Conservation (phyloP, 1,140 invertebrate genomes). For the Hypothenemus hampei region DNA sequence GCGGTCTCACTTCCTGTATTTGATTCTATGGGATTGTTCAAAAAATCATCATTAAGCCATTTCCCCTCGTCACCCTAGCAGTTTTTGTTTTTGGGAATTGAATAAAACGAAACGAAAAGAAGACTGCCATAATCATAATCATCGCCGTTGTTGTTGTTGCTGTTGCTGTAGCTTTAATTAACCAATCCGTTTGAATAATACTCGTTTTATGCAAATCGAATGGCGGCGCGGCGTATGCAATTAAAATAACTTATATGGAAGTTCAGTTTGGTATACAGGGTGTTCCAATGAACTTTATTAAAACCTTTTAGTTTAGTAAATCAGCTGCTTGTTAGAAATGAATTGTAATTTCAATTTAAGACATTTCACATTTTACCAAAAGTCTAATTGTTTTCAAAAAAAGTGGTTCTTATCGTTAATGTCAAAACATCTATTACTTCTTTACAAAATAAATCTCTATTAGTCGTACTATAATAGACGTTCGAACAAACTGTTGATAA, state of each 20-base stretch:
- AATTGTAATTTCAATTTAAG: too few relatives aligned
- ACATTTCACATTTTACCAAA: too few relatives aligned
- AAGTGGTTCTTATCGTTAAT: too few relatives aligned
- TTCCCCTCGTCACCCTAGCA: not conserved
- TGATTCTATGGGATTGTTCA: not conserved
- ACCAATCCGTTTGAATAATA: constrained; percentile 19
- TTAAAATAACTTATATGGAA: constrained; percentile 28
- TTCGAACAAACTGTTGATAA: constrained; percentile 13
- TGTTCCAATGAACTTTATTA: constrained; percentile 20
- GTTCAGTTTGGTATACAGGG: constrained; percentile 22
- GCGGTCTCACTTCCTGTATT: not conserved
- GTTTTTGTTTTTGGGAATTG: not conserved
- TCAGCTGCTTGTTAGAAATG: too few relatives aligned
- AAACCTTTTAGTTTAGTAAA: too few relatives aligned
- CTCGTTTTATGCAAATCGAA: constrained; percentile 22
- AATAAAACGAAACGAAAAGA: not conserved
- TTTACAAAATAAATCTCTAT: too few relatives aligned
- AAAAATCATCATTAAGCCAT: not conserved
- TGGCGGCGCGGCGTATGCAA: constrained; percentile 15
- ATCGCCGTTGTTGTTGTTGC: not conserved
- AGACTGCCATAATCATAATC: not conserved
- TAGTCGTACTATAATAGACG: too few relatives aligned
- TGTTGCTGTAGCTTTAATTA: constrained; percentile 15
- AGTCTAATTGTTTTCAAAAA: too few relatives aligned
- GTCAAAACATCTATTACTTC: too few relatives aligned